A percentile compares a stretch with the other conserved stretches of the same genome.
Conservation (phyloP, 2,888 invertebrate genomes). For the Chrysolina haemoptera region DNA sequence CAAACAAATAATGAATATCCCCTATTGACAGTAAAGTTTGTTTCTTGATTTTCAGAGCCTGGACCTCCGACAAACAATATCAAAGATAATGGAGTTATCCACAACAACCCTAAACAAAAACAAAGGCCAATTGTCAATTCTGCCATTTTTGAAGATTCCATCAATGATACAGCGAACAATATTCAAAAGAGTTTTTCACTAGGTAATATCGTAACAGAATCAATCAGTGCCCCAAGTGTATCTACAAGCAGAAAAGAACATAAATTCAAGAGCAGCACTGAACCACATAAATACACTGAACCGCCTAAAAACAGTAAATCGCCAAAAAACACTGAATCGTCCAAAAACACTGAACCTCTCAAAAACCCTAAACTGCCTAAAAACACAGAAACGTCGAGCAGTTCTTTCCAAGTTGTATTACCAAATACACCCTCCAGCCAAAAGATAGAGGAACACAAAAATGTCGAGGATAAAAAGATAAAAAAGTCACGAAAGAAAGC, state of each 20-base stretch:
- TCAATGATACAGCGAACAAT: not conserved
- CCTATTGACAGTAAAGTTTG: not conserved
- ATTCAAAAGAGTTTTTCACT: not conserved
- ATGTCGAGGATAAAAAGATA: not conserved
- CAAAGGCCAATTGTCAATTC: constrained; percentile 29
- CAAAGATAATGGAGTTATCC: constrained; percentile 29
- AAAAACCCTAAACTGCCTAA: not conserved
- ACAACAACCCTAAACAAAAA: not conserved
- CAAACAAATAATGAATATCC: too few species aligned
- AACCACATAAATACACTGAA: not conserved
- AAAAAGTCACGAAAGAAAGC: not conserved
- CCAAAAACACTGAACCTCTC: too few species aligned
- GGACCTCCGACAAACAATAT: constrained; percentile 19
- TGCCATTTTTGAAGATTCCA: constrained; percentile 12
- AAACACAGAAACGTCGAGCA: not conserved
- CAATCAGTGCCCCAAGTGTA: not conserved
- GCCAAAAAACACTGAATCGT: too few species aligned
- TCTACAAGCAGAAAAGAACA: constrained; percentile 25
- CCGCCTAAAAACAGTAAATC: too few species aligned
- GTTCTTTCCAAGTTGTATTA: not conserved
- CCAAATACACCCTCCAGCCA: not conserved
- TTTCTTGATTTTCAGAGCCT: constrained; percentile 13
- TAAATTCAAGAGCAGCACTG: not conserved
- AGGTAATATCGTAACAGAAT: not conserved
- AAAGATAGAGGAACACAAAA: not conserved